phyloP scores from a whole-genome alignment of 2,888 invertebrate species.

The Bombyx huttoni region DNA sequence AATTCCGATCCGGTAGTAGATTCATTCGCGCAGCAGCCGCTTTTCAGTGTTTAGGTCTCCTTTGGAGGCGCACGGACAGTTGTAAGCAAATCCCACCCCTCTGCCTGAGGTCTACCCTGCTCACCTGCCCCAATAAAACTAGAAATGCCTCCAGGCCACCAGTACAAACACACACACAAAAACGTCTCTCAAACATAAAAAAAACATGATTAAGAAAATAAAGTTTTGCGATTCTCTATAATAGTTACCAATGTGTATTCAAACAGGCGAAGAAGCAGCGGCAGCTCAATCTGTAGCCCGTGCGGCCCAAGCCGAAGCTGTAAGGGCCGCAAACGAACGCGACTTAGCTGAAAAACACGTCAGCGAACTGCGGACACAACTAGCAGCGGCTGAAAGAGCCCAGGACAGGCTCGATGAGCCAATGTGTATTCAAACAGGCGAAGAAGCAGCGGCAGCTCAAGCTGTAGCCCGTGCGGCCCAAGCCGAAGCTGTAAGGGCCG shows the following conservation, averaged over 20 bases:
- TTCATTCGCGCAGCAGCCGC: no score
- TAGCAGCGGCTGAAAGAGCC: slow-evolving; percentile 49
- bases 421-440: slow-evolving; percentile 24
- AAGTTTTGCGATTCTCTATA: no score
- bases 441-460: slow-evolving; percentile 57
- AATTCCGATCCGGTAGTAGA: no score
- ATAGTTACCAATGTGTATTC: neutral
- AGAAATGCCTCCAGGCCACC: no score
- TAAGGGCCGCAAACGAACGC: slow-evolving; percentile 33
- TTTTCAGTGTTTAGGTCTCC: no score
- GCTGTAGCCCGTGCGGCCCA: slow-evolving; percentile 55
- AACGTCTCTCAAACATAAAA: no score
- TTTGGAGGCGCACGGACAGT: no score
- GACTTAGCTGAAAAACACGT: slow-evolving; percentile 33
- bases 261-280: slow-evolving; percentile 50
- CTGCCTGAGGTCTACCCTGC: no score
- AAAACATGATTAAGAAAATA: no score
- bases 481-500: slow-evolving; percentile 47
- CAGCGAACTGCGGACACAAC: slow-evolving; percentile 30
- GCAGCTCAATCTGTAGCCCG: slow-evolving; percentile 60
- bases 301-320: slow-evolving; percentile 53
- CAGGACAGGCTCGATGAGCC: slow-evolving; percentile 52
- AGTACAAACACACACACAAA: no score
- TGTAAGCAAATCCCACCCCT: no score
- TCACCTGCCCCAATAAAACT: no score